A percentile compares a stretch with the other conserved stretches of the same genome.
These are phyloP conservation scores for Coracopsis vasa DNA, from an alignment of 2,113 vertebrate species.

Conservation along the genomic window DNA sequence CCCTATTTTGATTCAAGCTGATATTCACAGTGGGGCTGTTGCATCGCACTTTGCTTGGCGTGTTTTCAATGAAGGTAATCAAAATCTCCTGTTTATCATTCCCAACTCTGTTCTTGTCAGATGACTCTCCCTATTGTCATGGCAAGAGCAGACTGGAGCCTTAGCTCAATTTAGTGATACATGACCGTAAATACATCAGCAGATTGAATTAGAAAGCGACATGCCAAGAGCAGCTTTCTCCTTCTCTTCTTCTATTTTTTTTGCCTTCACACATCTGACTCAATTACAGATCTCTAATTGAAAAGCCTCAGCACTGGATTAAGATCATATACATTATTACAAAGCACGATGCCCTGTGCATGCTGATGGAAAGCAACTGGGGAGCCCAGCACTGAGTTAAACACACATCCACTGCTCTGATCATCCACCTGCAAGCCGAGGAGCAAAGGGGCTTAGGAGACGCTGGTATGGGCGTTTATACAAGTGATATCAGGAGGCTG, in stretches of 20 bases:
- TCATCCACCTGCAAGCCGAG: accelerated
- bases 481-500: accelerated
- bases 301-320: conserved; percentile 23
- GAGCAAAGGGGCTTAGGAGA: not conserved
- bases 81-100: conserved; percentile 15
- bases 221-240: not conserved
- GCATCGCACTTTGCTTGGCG: not conserved
- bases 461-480: accelerated
- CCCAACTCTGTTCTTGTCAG: conserved; percentile 45
- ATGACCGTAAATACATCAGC: conserved; percentile 54
- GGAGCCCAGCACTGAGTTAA: not conserved
- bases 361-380: conserved; percentile 3
- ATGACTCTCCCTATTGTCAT: conserved; percentile 48
- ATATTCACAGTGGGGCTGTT: not conserved
- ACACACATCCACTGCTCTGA: accelerated
- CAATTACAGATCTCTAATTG: conserved; percentile 34
- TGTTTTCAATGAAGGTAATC: not conserved
- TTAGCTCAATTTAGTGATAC: conserved; percentile 20
- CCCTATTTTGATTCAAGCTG: not conserved
- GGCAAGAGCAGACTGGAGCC: conserved; percentile 25
- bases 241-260: not conserved
- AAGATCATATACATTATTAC: not conserved
- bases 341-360: not conserved
- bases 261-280: conserved; percentile 21
- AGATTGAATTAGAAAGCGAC: conserved; percentile 8